A percentile compares a stretch with the other conserved stretches of the same genome.
These are phyloP conservation scores for Zosterops borbonicus DNA, from an alignment of 2,113 vertebrate genomes.

Conservation along the genomic window DNA sequence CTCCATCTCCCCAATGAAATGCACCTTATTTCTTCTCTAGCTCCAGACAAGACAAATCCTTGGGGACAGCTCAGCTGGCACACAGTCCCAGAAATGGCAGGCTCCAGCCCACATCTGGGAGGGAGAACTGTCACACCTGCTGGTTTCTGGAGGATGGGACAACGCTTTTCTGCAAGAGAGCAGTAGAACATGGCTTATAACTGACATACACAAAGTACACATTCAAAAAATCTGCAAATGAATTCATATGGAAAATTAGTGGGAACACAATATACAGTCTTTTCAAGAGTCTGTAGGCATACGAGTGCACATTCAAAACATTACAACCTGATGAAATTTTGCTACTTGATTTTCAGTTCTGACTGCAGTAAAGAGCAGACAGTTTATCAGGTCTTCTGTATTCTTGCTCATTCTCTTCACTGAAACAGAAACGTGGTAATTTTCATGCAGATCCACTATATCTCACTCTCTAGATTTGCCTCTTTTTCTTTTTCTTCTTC, in stretches of 20 bases:
- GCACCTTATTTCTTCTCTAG: conserved; percentile 81
- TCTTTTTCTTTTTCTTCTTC: no score
- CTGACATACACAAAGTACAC: neutral
- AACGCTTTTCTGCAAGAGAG: conserved; percentile 80
- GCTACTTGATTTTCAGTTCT: neutral
- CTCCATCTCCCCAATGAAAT: conserved; percentile 88
- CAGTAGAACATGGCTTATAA: neutral
- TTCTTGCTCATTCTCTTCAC: neutral
- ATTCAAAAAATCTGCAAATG: neutral
- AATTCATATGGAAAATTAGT: neutral
- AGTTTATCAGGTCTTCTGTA: neutral
- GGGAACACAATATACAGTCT: neutral
- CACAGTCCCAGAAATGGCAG: conserved; percentile 71
- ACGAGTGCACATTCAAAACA: neutral
- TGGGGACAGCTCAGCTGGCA: conserved; percentile 85
- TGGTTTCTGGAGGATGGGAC: conserved; percentile 76
- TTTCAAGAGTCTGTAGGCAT: neutral
- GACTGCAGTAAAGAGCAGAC: neutral
- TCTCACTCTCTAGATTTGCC: neutral
- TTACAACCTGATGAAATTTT: neutral
- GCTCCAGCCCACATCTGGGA: conserved; percentile 80
- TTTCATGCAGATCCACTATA: neutral
- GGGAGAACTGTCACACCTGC: conserved; percentile 81
- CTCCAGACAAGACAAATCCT: conserved; percentile 85
- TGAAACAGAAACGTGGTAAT: neutral